Percentiles rank a stretch among this genome's conserved stretches.
phyloP scores from a whole-genome alignment of 2,888 invertebrate genomes.

The Apamea sordens region DNA sequence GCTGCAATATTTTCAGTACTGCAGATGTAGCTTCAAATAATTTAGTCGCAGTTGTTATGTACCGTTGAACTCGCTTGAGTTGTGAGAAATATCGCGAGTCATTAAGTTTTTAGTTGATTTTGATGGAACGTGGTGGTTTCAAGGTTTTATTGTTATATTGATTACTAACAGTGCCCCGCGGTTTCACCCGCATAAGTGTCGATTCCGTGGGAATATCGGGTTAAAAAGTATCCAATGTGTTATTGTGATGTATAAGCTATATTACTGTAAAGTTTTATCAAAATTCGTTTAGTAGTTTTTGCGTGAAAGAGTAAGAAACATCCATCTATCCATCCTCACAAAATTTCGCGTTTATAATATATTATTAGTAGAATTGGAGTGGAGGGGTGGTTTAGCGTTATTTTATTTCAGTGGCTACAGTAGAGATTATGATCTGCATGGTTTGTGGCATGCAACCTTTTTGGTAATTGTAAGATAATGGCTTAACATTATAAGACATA shows the following conservation, averaged over 20 bases:
- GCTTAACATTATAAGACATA: no score
- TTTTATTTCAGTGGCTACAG: neutral
- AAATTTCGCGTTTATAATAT: no score
- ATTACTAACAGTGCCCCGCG: neutral
- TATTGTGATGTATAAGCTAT: no score
- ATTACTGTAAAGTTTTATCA: no score
- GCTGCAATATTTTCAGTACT: constrained; percentile 59
- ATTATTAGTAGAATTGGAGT: neutral
- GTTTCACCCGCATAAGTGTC: no score
- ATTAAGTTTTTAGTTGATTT: constrained; percentile 35
- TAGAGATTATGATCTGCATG: no score
- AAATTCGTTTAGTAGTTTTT: no score
- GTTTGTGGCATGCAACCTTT: neutral
- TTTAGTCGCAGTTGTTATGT: constrained; percentile 42
- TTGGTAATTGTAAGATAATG: neutral
- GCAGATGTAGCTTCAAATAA: constrained; percentile 57
- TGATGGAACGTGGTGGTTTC: constrained; percentile 1
- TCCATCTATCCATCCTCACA: no score
- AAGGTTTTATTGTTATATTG: neutral
- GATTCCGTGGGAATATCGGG: no score
- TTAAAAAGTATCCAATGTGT: no score
- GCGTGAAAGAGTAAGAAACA: no score
- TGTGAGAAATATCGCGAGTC: constrained; percentile 18
- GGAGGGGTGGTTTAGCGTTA: neutral
- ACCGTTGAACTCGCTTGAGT: constrained; percentile 10